Evolutionary conservation across 2,797 vertebrate species (phyloP).

Genomic region (Manis javanica): DNA sequence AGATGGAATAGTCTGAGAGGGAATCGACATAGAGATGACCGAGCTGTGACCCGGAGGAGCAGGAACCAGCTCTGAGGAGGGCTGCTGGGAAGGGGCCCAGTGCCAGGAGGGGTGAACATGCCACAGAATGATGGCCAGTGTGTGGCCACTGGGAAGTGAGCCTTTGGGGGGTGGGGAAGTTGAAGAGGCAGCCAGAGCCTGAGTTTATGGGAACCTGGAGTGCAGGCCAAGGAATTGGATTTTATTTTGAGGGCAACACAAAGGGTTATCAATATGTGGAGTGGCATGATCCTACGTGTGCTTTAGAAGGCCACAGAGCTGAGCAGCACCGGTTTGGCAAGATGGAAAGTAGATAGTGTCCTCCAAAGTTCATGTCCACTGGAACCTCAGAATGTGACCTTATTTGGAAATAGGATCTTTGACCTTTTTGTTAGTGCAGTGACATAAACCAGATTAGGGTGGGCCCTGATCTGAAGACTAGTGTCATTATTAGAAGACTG

Average conservation of each 20-base stretch:
- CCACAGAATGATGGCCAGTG: background rate
- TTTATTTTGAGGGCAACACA: background rate
- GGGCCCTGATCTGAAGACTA: background rate
- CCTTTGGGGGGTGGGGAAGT: background rate
- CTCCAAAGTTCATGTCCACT: background rate
- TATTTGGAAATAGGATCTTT: background rate
- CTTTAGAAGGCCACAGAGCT: background rate
- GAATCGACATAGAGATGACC: background rate
- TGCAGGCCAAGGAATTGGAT: background rate
- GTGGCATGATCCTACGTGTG: fast-evolving
- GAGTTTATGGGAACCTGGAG: background rate
- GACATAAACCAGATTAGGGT: background rate
- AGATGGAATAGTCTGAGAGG: background rate
- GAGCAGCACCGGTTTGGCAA: background rate
- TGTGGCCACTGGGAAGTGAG: fast-evolving
- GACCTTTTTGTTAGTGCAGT: background rate
- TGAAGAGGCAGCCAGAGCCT: background rate
- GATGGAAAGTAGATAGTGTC: background rate
- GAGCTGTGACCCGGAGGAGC: background rate
- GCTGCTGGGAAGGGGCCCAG: no score
- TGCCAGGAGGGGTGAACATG: fast-evolving
- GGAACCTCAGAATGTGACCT: background rate
- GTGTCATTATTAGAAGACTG: background rate
- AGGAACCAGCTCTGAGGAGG: no score
- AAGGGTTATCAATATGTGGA: background rate